phyloP scores from a whole-genome alignment of 2,888 invertebrate genomes.

The Ethmia dodecea region DNA sequence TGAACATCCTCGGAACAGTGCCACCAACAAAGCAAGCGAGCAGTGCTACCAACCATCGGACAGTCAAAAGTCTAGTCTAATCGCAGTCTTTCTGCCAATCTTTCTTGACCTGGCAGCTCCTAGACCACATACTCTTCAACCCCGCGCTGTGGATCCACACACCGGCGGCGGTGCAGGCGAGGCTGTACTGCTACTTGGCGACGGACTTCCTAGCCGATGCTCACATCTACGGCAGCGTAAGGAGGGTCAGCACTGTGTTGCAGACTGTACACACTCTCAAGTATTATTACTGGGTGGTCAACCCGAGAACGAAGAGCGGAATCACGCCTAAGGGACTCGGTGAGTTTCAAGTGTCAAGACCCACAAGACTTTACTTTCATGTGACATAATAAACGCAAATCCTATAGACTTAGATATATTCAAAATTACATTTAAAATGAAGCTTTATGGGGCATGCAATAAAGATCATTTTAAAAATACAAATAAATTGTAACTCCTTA shows the following conservation, averaged over 20 bases:
- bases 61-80: slow-evolving; percentile 76
- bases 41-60: slow-evolving; percentile 68
- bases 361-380: no score
- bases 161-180: slow-evolving; percentile 95
- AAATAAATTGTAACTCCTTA: no score
- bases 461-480: no score
- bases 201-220: slow-evolving; percentile 99
- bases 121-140: slow-evolving; percentile 99
- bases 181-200: slow-evolving; percentile 97
- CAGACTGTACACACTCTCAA: slow-evolving; percentile 99
- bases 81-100: slow-evolving; percentile 94
- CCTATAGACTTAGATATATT: no score
- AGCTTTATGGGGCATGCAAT: no score
- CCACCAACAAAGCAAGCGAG: slow-evolving; percentile 53
- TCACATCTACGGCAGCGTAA: slow-evolving; percentile 97
- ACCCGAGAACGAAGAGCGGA: slow-evolving; percentile 96
- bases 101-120: slow-evolving; percentile 95
- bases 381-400: no score
- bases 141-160: slow-evolving; percentile 99
- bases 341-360: no score
- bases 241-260: slow-evolving; percentile 96
- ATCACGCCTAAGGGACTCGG: slow-evolving; percentile 97
- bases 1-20: no score
- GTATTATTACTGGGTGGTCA: slow-evolving; percentile 99
- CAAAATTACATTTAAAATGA: no score